These are phyloP conservation scores for Metopia argyrocephala DNA, from an alignment of 2,888 invertebrate genomes.

Conservation along the genomic window DNA sequence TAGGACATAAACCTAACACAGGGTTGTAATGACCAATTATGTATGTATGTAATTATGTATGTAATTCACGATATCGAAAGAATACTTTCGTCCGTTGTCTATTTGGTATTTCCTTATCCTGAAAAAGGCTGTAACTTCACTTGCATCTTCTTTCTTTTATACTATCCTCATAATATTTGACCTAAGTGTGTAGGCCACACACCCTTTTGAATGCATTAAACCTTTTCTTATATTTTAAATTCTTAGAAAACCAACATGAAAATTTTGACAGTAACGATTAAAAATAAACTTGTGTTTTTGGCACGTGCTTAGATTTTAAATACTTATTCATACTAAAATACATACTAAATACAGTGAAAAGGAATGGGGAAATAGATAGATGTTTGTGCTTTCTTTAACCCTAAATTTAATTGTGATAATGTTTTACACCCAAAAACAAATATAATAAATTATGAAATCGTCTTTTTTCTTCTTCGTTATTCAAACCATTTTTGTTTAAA, in stretches of 20 bases:
- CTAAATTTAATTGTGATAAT: slow-evolving; percentile 54
- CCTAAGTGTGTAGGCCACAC: background rate
- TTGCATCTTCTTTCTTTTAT: too few species aligned
- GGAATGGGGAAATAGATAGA: background rate
- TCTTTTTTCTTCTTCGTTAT: slow-evolving; percentile 20
- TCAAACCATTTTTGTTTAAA: background rate
- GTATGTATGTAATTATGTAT: too few species aligned
- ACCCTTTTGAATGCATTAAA: background rate
- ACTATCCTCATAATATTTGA: background rate
- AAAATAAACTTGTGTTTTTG: slow-evolving; percentile 9
- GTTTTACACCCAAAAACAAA: slow-evolving; percentile 1
- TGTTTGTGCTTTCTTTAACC: background rate
- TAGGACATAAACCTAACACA: too few species aligned
- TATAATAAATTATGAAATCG: slow-evolving; percentile 46
- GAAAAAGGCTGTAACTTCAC: too few species aligned
- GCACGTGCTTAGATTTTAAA: slow-evolving; percentile 60
- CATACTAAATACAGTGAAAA: background rate
- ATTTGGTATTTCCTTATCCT: too few species aligned
- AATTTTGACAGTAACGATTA: background rate
- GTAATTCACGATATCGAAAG: too few species aligned
- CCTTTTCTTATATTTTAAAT: background rate
- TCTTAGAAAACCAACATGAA: background rate
- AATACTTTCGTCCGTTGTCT: too few species aligned
- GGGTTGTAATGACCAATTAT: too few species aligned
- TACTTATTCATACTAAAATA: background rate